Evolutionary conservation across 2,113 vertebrate species (phyloP).

Genomic region (Psammodynastes pulverulentus): DNA sequence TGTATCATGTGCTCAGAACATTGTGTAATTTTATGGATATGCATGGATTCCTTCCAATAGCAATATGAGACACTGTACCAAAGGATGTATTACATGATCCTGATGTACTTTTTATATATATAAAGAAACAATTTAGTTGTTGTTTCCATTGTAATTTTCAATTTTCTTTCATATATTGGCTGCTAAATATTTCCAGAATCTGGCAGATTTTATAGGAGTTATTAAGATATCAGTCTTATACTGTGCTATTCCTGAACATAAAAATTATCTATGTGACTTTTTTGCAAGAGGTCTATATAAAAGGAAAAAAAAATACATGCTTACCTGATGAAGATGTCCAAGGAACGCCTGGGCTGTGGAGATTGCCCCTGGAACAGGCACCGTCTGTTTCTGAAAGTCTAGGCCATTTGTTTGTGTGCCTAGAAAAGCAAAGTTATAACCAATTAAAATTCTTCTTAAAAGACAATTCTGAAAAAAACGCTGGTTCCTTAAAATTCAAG

Average conservation of each 20-base stretch:
- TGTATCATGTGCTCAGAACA: background rate
- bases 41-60: background rate
- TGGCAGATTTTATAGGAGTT: background rate
- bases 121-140: background rate
- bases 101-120: background rate
- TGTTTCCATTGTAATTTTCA: background rate
- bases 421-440: slow-evolving; percentile 56
- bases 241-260: background rate
- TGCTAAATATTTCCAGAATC: background rate
- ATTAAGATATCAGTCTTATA: background rate
- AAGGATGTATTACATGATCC: background rate
- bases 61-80: background rate
- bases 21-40: background rate
- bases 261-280: background rate
- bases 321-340: slow-evolving; percentile 93
- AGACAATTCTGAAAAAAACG: background rate
- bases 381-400: slow-evolving; percentile 95
- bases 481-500: background rate
- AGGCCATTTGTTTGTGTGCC: slow-evolving; percentile 96
- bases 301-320: background rate
- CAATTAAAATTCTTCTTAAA: slow-evolving; percentile 6
- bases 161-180: background rate
- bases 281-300: background rate
- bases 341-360: slow-evolving; percentile 97
- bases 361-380: slow-evolving; percentile 88